Conservation (phyloP, 1,140 invertebrate genomes). For the Colletes gigas region DNA sequence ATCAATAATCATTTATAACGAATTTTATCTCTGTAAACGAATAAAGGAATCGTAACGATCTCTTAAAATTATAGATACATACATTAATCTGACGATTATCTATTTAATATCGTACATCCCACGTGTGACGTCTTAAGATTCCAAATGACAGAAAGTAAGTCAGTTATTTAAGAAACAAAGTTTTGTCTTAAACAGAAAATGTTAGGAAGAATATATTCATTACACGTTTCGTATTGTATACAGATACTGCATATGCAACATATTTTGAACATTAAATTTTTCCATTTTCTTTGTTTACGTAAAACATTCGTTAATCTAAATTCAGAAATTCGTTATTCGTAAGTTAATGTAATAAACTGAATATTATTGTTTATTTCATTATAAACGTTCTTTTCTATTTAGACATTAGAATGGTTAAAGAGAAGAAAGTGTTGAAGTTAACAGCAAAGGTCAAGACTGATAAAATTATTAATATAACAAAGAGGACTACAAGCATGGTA, state of each 20-base stretch:
- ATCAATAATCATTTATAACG: not conserved
- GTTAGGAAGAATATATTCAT: not conserved
- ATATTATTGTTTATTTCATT: not conserved
- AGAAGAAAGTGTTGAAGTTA: not conserved
- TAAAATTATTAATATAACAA: not conserved
- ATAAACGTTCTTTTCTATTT: not conserved
- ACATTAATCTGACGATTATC: not conserved
- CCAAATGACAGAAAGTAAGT: constrained; percentile 9
- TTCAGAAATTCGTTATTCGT: not conserved
- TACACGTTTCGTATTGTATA: not conserved
- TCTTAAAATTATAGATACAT: not conserved
- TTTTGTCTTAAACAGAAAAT: not conserved
- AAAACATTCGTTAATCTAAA: not conserved
- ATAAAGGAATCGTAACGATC: not conserved
- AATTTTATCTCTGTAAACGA: not conserved
- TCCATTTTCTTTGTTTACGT: not conserved
- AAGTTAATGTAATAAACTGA: too few relatives aligned
- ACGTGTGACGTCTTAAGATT: not conserved
- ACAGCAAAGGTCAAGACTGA: not conserved
- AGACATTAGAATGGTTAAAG: not conserved
- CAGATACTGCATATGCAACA: not conserved
- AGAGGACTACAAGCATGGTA: not conserved
- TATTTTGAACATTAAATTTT: not conserved
- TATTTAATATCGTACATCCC: not conserved
- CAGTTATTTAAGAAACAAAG: not conserved